These are phyloP conservation scores for Dermochelys coriacea DNA, from an alignment of 2,797 vertebrate genomes.

Conservation along the genomic window DNA sequence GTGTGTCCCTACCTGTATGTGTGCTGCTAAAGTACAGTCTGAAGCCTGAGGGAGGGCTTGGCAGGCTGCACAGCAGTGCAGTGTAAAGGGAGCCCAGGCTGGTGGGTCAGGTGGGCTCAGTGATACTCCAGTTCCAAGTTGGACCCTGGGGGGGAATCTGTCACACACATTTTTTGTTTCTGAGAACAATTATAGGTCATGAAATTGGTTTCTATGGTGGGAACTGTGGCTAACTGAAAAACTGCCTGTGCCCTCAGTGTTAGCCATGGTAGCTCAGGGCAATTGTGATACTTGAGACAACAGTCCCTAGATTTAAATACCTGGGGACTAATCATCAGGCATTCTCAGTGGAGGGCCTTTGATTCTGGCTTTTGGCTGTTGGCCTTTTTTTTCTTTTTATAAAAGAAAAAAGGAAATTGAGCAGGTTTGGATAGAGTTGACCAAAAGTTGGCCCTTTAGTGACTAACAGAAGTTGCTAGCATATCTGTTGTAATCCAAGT, in stretches of 20 bases:
- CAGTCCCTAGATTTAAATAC: neutral
- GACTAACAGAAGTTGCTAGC: neutral
- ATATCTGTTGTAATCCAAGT: neutral
- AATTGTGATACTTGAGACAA: neutral
- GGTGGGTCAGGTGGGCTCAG: too few relatives aligned
- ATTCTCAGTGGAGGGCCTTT: neutral
- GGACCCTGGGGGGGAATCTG: too few relatives aligned
- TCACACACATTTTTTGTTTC: too few relatives aligned
- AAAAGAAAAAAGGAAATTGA: neutral
- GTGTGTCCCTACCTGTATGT: too few relatives aligned
- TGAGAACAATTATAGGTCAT: neutral
- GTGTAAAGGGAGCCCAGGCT: too few relatives aligned
- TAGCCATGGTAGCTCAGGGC: neutral
- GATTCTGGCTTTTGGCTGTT: neutral
- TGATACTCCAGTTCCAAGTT: too few relatives aligned
- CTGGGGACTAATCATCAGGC: neutral
- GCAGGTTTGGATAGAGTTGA: conserved; percentile 8
- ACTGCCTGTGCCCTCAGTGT: neutral
- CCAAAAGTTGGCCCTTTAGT: conserved; percentile 4
- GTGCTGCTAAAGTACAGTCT: too few relatives aligned
- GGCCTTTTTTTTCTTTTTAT: neutral
- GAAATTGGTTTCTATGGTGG: neutral
- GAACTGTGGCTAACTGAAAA: neutral
- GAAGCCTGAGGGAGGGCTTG: too few relatives aligned
- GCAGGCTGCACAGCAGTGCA: too few relatives aligned